Evolutionary conservation across 2,797 vertebrate species (phyloP), one percentile per base, ranked within the genome.

Genomic region (Picus viridis): DNA sequence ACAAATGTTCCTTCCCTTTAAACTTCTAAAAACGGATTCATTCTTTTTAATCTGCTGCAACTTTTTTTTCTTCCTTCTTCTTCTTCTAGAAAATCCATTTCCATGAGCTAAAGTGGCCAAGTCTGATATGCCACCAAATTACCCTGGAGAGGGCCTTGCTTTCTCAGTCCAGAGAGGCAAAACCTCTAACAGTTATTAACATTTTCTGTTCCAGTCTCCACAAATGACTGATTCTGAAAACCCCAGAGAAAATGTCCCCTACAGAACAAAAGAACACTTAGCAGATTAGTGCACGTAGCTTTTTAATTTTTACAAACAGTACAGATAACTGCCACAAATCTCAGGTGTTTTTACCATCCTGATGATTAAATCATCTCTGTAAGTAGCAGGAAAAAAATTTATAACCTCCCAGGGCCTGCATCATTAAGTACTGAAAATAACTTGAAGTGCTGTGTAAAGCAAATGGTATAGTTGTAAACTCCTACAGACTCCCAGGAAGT

Each of bases 381-480:
- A 95, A 95, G 71, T 82, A 95, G 83, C 78, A 92, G 95, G 62
- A 91, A 94, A 39, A 92, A 94, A 79, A 84, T 93, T 93, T 86
- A 92, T 74, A 91, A 93, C 83, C 78, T 91, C 92, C 68, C 77
- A 88, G 71, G 77, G 74, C 36, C 89, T 93, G 92, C 94, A 88
- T 88, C 92, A 95, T 95, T 94, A 96, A 93, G 64, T 96, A 79
- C 86, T 71, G 89, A 92, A 95, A 96, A 96, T 91, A 93, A 92
- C 74, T 14, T 39, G 49, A 82, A 95, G 71, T 90, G 89, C 86
- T 83, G 83, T 2, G 71, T 74, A 90, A 94, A 93, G 88, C 91
- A 94, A 89, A 94, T 24, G 51, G 74, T 71, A 56, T 17, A 86
- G 91, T 30, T 96, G 79, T 91, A 94, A 93, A 94, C 86, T 90